Conservation (phyloP, 37 sponge, comb jelly and placozoan species). For the Oopsacas minuta region DNA sequence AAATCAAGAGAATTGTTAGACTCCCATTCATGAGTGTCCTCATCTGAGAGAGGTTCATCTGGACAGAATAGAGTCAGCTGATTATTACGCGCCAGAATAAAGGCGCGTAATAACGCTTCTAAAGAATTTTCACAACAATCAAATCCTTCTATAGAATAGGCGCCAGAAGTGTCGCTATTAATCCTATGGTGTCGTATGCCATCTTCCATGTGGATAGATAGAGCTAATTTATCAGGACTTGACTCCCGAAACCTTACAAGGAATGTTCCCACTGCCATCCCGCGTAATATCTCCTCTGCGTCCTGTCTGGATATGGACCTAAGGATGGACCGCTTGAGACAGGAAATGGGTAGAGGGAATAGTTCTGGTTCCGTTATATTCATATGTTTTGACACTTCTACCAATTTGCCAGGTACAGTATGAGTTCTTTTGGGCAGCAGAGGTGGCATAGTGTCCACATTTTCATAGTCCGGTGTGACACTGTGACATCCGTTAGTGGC, state of each 20-base stretch:
- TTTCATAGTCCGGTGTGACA: neutral
- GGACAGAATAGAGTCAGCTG: neutral
- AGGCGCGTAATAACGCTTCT: neutral
- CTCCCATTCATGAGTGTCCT: neutral
- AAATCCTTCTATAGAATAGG: neutral
- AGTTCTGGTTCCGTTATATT: neutral
- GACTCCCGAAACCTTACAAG: neutral
- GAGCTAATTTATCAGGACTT: neutral
- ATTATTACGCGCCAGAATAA: neutral
- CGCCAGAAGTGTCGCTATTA: neutral
- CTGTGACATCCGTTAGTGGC: neutral
- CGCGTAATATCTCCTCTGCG: neutral
- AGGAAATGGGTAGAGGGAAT: neutral
- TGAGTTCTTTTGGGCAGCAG: neutral
- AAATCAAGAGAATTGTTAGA: neutral
- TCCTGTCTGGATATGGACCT: neutral
- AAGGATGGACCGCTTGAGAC: neutral
- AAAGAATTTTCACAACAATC: neutral
- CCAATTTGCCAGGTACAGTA: neutral
- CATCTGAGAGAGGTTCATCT: slow-evolving; percentile 4
- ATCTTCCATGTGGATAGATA: neutral
- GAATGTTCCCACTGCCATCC: neutral
- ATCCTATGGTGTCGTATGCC: neutral
- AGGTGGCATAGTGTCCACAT: neutral
- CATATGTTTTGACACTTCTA: neutral